Conservation (phyloP, 1,140 invertebrate genomes). For the Monomorium pharaonis region DNA sequence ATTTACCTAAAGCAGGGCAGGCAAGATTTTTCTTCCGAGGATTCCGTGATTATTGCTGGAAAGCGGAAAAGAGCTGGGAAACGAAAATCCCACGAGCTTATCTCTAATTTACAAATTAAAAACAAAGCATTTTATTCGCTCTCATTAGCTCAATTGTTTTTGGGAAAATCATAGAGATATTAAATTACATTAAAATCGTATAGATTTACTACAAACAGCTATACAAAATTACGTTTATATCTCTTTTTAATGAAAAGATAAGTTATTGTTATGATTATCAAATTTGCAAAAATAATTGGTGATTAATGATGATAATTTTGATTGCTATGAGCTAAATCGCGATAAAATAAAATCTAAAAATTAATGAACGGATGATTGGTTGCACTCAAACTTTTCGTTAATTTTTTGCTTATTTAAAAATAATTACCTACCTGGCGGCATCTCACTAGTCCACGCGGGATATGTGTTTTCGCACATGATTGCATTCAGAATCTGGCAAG, state of each 20-base stretch:
- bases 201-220: not conserved
- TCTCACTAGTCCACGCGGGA: not conserved
- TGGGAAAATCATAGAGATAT: not conserved
- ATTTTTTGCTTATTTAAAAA: not conserved
- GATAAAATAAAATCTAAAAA: not conserved
- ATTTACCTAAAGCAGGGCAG: constrained; percentile 2
- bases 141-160: not conserved
- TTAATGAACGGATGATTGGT: not conserved
- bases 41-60: constrained; percentile 21
- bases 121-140: not conserved
- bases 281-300: not conserved
- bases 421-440: not conserved
- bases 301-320: not conserved
- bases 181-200: not conserved
- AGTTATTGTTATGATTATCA: not conserved
- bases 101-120: constrained; percentile 30
- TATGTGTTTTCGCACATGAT: not conserved
- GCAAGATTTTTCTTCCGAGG: constrained; percentile 10
- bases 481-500: constrained; percentile 19
- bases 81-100: not conserved
- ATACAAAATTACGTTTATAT: not conserved
- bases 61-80: not conserved
- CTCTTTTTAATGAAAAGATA: not conserved
- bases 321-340: not conserved
- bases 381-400: not conserved